Conservation (phyloP, 2,888 invertebrate species). For the Galeruca laticollis region DNA sequence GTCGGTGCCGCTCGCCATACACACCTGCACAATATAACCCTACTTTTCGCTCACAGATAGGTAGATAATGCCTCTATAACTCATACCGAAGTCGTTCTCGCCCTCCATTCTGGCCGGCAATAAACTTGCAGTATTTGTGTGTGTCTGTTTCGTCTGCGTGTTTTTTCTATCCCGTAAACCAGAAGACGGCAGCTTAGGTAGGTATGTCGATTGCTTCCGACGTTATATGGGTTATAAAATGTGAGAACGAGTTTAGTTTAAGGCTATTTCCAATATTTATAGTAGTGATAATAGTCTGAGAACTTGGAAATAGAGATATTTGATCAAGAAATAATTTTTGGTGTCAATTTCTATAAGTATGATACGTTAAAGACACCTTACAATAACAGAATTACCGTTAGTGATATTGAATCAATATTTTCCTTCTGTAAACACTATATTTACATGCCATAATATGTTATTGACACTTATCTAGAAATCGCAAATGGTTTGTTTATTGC, state of each 20-base stretch:
- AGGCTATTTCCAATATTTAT: constrained; percentile 3
- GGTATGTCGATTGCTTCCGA: constrained; percentile 22
- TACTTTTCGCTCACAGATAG: constrained; percentile 65
- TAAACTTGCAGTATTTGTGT: constrained; percentile 65
- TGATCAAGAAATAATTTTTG: too few species aligned
- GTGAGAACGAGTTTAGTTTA: constrained; percentile 3
- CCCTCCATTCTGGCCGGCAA: constrained; percentile 66
- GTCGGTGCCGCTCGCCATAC: constrained; percentile 58
- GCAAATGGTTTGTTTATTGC: too few species aligned
- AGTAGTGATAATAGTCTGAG: neutral
- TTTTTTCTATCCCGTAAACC: constrained; percentile 30
- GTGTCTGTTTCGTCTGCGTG: constrained; percentile 45
- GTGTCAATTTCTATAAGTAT: too few species aligned
- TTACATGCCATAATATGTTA: too few species aligned
- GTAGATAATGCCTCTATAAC: constrained; percentile 67
- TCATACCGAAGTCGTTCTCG: constrained; percentile 66
- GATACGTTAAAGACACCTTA: too few species aligned
- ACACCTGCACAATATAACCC: constrained; percentile 67
- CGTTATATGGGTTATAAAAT: constrained; percentile 17
- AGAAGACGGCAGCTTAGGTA: constrained; percentile 20
- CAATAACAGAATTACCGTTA: too few species aligned
- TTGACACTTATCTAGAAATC: too few species aligned
- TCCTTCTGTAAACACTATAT: too few species aligned
- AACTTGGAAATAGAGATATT: neutral
- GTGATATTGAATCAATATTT: too few species aligned